A percentile compares a stretch with the other conserved stretches of the same genome.
Evolutionary conservation across 2,888 invertebrate species (phyloP).

Genomic region (Drosophila ochracea): DNA sequence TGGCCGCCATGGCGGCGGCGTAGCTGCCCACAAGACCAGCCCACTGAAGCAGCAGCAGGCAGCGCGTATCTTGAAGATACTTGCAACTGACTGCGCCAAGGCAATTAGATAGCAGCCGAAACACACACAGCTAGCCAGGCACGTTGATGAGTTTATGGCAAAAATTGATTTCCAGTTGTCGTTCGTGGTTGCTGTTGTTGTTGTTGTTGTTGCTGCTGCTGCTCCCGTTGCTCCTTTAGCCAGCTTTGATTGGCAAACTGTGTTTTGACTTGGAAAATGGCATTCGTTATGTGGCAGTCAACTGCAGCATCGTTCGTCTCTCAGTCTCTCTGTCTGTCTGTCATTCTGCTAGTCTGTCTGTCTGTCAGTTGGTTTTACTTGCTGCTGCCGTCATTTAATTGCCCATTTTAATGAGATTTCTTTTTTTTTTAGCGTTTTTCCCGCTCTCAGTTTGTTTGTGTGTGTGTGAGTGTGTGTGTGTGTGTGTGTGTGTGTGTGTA

Average conservation of each 20-base stretch:
- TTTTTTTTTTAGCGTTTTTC: conserved; percentile 52
- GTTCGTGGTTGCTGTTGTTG: conserved; percentile 34
- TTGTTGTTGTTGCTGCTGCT: conserved; percentile 30
- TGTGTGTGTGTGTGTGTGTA: neutral
- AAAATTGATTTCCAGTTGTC: conserved; percentile 81
- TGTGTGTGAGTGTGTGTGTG: neutral
- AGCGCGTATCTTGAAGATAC: conserved; percentile 64
- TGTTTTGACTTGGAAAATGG: conserved; percentile 58
- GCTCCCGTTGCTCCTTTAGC: conserved; percentile 51
- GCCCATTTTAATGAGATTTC: conserved; percentile 81
- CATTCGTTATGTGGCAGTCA: conserved; percentile 52
- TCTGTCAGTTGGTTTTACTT: conserved; percentile 64
- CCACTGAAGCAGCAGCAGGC: conserved; percentile 48
- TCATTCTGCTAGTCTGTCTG: conserved; percentile 33
- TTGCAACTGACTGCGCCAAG: conserved; percentile 66
- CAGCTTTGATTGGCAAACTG: conserved; percentile 61
- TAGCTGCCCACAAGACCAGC: conserved; percentile 60
- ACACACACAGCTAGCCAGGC: conserved; percentile 31
- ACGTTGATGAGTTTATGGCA: conserved; percentile 78
- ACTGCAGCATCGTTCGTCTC: conserved; percentile 16
- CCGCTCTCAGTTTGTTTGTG: conserved; percentile 25
- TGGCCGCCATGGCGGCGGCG: conserved; percentile 32
- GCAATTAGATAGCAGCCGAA: conserved; percentile 76
- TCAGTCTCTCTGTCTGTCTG: conserved; percentile 13
- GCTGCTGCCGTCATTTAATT: conserved; percentile 77